Conservation (phyloP, 2,113 vertebrate species). For the Ptilonorhynchus violaceus region DNA sequence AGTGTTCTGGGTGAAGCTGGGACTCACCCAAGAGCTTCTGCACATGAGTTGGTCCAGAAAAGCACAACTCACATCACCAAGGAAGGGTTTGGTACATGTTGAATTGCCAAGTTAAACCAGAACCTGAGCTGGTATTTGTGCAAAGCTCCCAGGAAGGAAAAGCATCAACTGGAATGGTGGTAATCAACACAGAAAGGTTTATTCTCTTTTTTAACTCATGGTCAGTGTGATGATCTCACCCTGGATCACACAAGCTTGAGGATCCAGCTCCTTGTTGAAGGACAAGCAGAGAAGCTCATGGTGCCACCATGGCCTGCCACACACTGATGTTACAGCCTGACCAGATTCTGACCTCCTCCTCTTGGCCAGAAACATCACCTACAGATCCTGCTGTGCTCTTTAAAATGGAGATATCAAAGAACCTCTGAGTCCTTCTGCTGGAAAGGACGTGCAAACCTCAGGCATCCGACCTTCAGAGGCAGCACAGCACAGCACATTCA, state of each 20-base stretch:
- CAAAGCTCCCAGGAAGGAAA: not conserved
- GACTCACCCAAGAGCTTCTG: not conserved
- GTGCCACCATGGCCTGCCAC: accelerated
- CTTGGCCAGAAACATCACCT: not conserved
- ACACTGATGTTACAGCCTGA: not conserved
- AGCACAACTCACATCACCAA: not conserved
- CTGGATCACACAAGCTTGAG: not conserved
- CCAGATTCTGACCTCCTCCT: not conserved
- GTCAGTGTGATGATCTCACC: not conserved
- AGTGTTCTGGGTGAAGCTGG: not conserved
- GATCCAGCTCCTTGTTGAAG: not conserved
- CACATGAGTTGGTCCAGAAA: not conserved
- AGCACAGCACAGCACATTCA: not conserved
- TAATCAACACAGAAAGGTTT: not conserved
- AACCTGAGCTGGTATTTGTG: not conserved
- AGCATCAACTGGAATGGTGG: accelerated
- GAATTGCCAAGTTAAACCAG: not conserved
- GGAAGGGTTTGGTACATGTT: not conserved
- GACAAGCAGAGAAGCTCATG: not conserved
- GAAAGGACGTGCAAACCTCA: not conserved
- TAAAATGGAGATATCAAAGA: not conserved
- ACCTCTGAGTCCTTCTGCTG: not conserved
- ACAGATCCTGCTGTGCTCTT: not conserved
- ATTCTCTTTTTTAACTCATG: not conserved
- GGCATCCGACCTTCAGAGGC: not conserved